Conservation (phyloP, 2,888 invertebrate species). For the Furcula furcula region DNA sequence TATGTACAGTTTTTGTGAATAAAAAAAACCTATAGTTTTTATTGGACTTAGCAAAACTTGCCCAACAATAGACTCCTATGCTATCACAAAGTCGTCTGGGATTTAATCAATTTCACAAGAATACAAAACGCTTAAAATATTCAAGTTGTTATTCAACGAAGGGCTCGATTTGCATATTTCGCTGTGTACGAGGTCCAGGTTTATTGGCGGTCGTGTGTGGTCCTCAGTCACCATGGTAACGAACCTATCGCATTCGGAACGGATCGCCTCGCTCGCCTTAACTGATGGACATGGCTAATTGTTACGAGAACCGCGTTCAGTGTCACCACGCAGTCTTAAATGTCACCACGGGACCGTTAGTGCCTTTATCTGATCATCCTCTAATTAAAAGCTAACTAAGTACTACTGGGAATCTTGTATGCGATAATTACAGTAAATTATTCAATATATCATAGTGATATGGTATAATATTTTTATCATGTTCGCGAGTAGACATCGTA, state of each 20-base stretch:
- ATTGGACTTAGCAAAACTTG: too few relatives aligned
- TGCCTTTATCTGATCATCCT: constrained; percentile 43
- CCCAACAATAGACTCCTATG: too few relatives aligned
- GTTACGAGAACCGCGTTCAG: constrained; percentile 50
- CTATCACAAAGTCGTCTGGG: too few relatives aligned
- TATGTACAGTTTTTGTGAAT: too few relatives aligned
- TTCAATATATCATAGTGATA: constrained; percentile 20
- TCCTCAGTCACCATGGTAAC: constrained; percentile 68
- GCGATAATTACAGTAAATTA: constrained; percentile 27
- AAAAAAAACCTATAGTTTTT: too few relatives aligned
- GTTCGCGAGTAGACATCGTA: constrained; percentile 7
- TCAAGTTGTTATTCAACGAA: constrained; percentile 50
- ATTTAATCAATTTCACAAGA: constrained; percentile 58
- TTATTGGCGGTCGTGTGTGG: constrained; percentile 71
- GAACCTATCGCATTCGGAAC: constrained; percentile 37
- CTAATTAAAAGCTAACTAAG: constrained; percentile 43
- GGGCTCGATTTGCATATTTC: constrained; percentile 60
- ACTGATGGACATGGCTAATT: constrained; percentile 76
- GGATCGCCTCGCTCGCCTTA: constrained; percentile 35
- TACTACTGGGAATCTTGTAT: constrained; percentile 23
- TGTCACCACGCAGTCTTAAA: constrained; percentile 53
- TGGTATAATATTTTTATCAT: constrained; percentile 15
- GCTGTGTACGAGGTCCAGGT: constrained; percentile 39
- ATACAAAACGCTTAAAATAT: constrained; percentile 58
- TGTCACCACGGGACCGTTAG: constrained; percentile 59